Percentiles rank a stretch among this genome's conserved stretches.
phyloP scores from a whole-genome alignment of 1,140 invertebrate genomes.

The Adelges cooleyi region DNA sequence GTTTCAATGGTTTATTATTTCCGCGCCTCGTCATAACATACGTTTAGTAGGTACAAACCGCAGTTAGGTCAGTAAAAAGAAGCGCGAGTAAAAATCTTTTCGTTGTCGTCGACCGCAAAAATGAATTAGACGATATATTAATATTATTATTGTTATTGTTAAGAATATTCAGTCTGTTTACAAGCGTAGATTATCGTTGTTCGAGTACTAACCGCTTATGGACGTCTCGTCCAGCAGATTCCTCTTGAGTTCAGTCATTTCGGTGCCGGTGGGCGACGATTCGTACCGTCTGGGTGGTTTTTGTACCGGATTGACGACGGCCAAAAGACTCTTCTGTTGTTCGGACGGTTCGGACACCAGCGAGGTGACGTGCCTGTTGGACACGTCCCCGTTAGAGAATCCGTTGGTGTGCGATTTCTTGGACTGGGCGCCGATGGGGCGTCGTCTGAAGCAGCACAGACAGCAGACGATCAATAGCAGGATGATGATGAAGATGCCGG shows the following conservation, averaged over 20 bases:
- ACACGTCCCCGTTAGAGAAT: conserved; percentile 34
- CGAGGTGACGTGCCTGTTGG: conserved; percentile 30
- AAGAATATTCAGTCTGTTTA: no score
- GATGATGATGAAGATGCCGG: conserved; percentile 29
- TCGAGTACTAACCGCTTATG: conserved; percentile 48
- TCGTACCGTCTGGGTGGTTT: conserved; percentile 63
- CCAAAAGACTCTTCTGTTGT: conserved; percentile 64
- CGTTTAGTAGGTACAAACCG: no score
- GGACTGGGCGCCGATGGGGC: neutral
- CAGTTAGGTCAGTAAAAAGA: no score
- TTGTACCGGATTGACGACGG: conserved; percentile 66
- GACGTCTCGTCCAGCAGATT: conserved; percentile 59
- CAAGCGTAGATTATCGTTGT: no score
- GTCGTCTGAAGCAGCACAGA: conserved; percentile 30
- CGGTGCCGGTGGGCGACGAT: conserved; percentile 48
- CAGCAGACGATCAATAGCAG: conserved; percentile 32
- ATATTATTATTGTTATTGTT: no score
- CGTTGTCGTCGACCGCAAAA: no score
- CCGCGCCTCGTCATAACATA: no score
- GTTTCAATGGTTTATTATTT: no score
- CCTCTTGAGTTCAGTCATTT: conserved; percentile 65
- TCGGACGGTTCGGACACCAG: conserved; percentile 28
- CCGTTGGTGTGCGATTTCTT: conserved; percentile 34
- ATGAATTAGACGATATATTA: no score
- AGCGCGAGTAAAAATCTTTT: no score